phyloP scores from a whole-genome alignment of 92 coral and sea anemone genomes.

The Plumapathes pennacea region DNA sequence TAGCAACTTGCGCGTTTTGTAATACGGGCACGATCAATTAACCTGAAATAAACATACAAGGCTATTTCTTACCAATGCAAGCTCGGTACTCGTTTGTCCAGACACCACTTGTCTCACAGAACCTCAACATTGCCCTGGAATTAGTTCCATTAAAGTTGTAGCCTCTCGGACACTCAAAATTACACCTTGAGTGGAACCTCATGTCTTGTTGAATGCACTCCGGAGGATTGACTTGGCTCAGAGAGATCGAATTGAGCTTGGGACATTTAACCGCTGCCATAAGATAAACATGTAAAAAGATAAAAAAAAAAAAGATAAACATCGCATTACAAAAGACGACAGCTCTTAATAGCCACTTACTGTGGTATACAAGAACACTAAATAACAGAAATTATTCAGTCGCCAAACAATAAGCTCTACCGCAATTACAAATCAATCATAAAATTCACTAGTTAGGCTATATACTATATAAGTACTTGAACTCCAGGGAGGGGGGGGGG shows the following conservation, averaged over 20 bases:
- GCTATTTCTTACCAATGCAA: conserved; percentile 89
- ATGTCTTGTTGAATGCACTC: conserved; percentile 69
- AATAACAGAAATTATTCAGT: too few species aligned
- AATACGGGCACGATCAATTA: too few species aligned
- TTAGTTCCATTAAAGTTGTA: conserved; percentile 65
- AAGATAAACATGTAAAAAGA: not conserved
- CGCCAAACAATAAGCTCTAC: too few species aligned
- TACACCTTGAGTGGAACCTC: conserved; percentile 53
- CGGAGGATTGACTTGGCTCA: conserved; percentile 70
- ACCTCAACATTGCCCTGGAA: conserved; percentile 32
- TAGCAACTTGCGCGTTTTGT: too few species aligned
- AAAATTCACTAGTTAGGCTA: not conserved
- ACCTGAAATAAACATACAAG: too few species aligned
- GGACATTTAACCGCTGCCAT: conserved; percentile 79
- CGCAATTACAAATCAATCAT: not conserved
- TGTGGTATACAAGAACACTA: too few species aligned
- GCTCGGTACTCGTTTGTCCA: conserved; percentile 72
- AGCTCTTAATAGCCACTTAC: not conserved
- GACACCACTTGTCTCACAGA: conserved; percentile 61
- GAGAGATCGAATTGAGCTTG: conserved; percentile 81
- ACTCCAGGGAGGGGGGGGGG: too few species aligned
- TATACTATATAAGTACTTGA: too few species aligned
- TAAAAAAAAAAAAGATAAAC: not conserved
- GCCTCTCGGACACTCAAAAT: conserved; percentile 79
- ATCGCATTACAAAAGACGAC: not conserved